Percentiles rank a stretch among this genome's conserved stretches.
Evolutionary conservation across 2,113 vertebrate genomes (phyloP).

Genomic region (Telmatochromis sp.): DNA sequence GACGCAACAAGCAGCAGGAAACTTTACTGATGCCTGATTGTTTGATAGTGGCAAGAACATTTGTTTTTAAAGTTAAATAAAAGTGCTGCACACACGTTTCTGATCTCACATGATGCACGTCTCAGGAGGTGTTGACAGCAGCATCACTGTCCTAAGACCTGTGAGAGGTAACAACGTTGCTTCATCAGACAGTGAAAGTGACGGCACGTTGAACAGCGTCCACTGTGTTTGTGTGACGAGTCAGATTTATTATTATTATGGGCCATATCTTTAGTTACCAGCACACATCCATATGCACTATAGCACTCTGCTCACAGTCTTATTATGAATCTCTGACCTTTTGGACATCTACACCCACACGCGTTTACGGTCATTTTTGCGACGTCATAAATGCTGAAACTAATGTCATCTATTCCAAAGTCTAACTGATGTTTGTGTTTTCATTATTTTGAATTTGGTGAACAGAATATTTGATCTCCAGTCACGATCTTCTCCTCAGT

Average conservation of each 20-base stretch:
- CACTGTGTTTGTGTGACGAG: not conserved
- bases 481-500: not conserved
- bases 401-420: not conserved
- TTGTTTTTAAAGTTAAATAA: not conserved
- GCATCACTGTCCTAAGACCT: not conserved
- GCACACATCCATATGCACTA: not conserved
- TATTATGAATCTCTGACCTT: not conserved
- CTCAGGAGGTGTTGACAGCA: not conserved
- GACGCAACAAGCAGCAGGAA: not conserved
- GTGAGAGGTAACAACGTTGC: not conserved
- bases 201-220: not conserved
- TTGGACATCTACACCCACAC: not conserved
- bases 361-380: fast-evolving
- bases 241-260: not conserved
- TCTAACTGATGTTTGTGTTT: not conserved
- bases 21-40: not conserved
- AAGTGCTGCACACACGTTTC: not conserved
- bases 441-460: not conserved
- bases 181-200: not conserved
- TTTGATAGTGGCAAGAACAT: not conserved
- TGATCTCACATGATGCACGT: not conserved
- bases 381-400: not conserved
- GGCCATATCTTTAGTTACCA: not conserved
- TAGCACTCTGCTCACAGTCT: not conserved
- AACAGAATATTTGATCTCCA: not conserved